phyloP scores from a whole-genome alignment of 2,797 vertebrate species.

The Esox masquinongy region DNA sequence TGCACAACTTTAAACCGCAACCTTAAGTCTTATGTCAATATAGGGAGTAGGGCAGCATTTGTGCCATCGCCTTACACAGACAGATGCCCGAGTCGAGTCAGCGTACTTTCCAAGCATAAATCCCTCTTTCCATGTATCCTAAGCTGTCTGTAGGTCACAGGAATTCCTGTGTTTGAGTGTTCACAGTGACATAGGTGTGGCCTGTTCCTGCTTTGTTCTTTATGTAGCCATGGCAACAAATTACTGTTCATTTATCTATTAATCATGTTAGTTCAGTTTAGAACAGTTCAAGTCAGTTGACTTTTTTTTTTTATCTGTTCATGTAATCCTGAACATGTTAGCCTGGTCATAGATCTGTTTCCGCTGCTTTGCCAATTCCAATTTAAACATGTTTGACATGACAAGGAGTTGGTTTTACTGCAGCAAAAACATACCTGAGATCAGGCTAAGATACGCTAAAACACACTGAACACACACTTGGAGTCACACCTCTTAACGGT shows the following conservation, averaged over 20 bases:
- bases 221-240: background rate
- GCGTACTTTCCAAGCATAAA: constrained; percentile 62
- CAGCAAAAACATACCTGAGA: background rate
- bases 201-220: constrained; percentile 31
- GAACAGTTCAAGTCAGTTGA: background rate
- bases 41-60: background rate
- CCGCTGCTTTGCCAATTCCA: background rate
- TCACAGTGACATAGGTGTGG: constrained; percentile 40
- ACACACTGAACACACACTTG: too few species aligned
- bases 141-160: constrained; percentile 59
- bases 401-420: background rate
- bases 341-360: background rate
- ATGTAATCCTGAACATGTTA: background rate
- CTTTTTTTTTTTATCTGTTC: background rate
- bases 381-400: background rate
- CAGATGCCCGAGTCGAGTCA: constrained; percentile 7
- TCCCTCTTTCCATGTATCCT: constrained; percentile 57
- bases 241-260: background rate
- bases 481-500: too few species aligned
- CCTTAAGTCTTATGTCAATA: too few species aligned
- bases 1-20: too few species aligned
- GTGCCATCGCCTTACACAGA: constrained; percentile 23
- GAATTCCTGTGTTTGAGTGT: constrained; percentile 74
- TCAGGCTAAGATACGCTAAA: background rate
- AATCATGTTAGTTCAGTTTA: background rate